phyloP scores from a whole-genome alignment of 2,888 invertebrate species.

The Eudasyphora cyanicolor region DNA sequence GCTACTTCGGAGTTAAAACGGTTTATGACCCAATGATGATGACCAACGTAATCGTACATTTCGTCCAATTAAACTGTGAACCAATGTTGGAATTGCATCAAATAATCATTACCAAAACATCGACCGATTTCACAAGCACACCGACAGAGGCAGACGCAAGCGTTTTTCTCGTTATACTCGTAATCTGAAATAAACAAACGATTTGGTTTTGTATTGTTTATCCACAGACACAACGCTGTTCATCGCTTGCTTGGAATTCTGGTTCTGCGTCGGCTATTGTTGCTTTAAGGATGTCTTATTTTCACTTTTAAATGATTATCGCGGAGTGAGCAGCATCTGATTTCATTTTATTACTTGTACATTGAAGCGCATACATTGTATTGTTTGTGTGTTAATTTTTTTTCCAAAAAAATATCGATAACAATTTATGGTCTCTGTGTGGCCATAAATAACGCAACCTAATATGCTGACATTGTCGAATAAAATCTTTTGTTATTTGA shows the following conservation, averaged over 20 bases:
- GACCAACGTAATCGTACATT: not conserved
- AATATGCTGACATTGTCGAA: slow-evolving; percentile 55
- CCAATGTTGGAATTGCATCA: not conserved
- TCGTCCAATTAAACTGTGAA: not conserved
- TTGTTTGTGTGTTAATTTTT: slow-evolving; percentile 34
- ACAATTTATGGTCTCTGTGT: slow-evolving; percentile 57
- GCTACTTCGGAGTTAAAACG: slow-evolving; percentile 8
- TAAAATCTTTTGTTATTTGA: not conserved
- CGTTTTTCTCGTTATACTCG: not conserved
- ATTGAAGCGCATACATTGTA: slow-evolving; percentile 53
- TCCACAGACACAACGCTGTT: no score
- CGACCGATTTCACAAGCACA: not conserved
- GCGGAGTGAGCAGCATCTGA: slow-evolving; percentile 57
- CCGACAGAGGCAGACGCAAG: not conserved
- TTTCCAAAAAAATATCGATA: slow-evolving; percentile 48
- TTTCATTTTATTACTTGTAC: slow-evolving; percentile 65
- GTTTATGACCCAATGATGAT: not conserved
- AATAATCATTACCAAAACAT: not conserved
- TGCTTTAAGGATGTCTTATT: slow-evolving; percentile 12
- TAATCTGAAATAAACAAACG: not conserved
- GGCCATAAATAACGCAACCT: slow-evolving; percentile 58
- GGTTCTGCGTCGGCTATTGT: not conserved
- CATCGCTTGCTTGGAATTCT: not conserved
- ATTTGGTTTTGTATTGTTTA: not conserved
- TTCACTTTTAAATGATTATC: not conserved